Evolutionary conservation across 2,888 invertebrate genomes (phyloP), one percentile per base, ranked within the genome.

Genomic region (Oscheius myriophilus): DNA sequence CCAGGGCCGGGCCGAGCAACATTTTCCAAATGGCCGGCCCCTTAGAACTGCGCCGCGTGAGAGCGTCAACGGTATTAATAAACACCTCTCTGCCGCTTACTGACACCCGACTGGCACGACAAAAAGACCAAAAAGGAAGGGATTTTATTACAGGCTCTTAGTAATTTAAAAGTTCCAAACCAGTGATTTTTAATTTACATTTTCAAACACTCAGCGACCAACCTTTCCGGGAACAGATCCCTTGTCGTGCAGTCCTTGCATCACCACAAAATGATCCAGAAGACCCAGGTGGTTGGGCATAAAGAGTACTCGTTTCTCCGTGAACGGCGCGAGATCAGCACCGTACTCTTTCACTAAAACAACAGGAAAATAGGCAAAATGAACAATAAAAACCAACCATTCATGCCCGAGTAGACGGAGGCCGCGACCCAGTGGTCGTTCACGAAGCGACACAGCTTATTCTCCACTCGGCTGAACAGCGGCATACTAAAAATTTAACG

Each of bases 401-500:
- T 71, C n/a, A 82, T 61, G 25, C 84, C 84, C 26, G 75, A 76
- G 64, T 73, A 82, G 51, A 77, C 78, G 11, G 82, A 78, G 1
- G 74, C 74, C 1, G 83, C 73, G 18, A 78, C 79, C 85, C 85
- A 85, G 57, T 84, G 83, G 25, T 83, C 84, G 69, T 85, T 85
- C 53, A 84, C 84, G 74, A 84, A 73, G 25, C 70, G 73, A 61
- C 84, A 84, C 26, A 84, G 68, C 45, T 72, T 67, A 68, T 84
- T 79, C 72, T 84, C 84, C 46, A 83, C 63, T 58, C 71, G 71
- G 69, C 80, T 82, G 75, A 82, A 83, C 46, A 77, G 49, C 21
- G 68, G 63, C 70, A 75, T 73, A 51, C 84, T 84, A 9, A 33
- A 33, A 33, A 33, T 33, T 33, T n/a, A n/a, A n/a, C n/a, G n/a